These are phyloP conservation scores for Thera britannica DNA, from an alignment of 2,888 invertebrate species.

Conservation along the genomic window DNA sequence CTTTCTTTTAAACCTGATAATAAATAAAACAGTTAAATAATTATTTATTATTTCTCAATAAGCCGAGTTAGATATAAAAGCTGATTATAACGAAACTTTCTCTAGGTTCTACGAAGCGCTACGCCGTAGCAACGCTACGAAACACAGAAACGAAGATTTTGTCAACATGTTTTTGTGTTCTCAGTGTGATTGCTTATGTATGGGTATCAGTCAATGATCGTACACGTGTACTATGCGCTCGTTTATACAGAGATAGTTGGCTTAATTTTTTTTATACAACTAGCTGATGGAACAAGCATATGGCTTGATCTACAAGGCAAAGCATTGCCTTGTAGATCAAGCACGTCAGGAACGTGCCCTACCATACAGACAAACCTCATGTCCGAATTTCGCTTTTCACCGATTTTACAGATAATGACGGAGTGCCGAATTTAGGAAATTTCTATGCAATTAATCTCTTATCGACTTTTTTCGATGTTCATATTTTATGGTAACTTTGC, in stretches of 20 bases:
- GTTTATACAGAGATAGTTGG: constrained; percentile 11
- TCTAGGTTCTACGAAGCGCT: constrained; percentile 12
- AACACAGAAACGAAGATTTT: neutral
- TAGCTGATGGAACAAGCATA: no score
- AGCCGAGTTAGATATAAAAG: neutral
- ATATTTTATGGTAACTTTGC: no score
- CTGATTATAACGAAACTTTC: constrained; percentile 6
- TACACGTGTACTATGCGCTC: constrained; percentile 6
- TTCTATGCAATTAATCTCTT: no score
- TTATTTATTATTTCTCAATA: neutral
- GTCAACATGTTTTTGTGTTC: constrained; percentile 8
- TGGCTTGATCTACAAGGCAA: no score
- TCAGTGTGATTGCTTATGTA: neutral
- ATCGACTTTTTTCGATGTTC: no score
- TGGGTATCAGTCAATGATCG: constrained; percentile 5
- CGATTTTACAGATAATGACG: no score
- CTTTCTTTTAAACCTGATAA: neutral
- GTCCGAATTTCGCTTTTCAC: no score
- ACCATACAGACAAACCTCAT: no score
- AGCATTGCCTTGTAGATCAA: no score
- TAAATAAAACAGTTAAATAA: neutral
- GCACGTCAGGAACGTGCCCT: no score
- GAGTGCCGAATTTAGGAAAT: no score
- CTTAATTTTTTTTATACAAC: neutral
- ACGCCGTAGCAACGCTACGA: constrained; percentile 29